Evolutionary conservation across 2,888 invertebrate genomes (phyloP), one percentile per base, ranked within the genome.

Genomic region (Lymantria dispar): DNA sequence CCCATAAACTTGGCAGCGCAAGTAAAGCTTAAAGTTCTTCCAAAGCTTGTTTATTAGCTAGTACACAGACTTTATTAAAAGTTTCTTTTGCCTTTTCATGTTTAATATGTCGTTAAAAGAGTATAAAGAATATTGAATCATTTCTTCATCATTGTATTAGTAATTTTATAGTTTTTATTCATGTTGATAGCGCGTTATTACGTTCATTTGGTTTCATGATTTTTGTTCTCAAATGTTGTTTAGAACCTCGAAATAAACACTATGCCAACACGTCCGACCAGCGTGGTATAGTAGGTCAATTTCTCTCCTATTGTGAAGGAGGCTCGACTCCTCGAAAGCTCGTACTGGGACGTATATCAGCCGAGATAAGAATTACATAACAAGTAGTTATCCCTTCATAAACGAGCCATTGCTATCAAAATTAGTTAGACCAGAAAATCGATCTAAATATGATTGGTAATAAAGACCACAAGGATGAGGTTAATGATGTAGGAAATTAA

Each of bases 11-110:
- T 55, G 49, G 47, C 41, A 50, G 37, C 22, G 31, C 39, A 43
- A 50, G 51, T 15, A 52, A 62, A 65, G 50, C 54, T 49, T 54
- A 45, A 14, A 59, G 57, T 46, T 61, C 54, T 50, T 49, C 39
- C 46, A 43, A 70, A 70, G 62, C 72, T 72, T 57, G 58, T 62
- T 68, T 72, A 71, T 69, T 72, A 70, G 61, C 63, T 65, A 60
- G 62, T 56, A 56, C 60, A 66, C 59, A 55, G 58, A 61, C 62
- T 72, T 70, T 66, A 74, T 74, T 72, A 72, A 74, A 72, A 72
- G 64, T 74, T 74, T 52, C 48, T 43, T 55, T 52, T 52, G 61
- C 63, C 67, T 61, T 60, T 52, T 53, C 55, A 56, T 50, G 59
- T 52, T 59, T 63, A 71, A 62, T 62, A 54, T 52, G 58, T 58